A percentile compares a stretch with the other conserved stretches of the same genome.
phyloP scores from a whole-genome alignment of 1,140 invertebrate species.

The Chrysopa pallens region DNA sequence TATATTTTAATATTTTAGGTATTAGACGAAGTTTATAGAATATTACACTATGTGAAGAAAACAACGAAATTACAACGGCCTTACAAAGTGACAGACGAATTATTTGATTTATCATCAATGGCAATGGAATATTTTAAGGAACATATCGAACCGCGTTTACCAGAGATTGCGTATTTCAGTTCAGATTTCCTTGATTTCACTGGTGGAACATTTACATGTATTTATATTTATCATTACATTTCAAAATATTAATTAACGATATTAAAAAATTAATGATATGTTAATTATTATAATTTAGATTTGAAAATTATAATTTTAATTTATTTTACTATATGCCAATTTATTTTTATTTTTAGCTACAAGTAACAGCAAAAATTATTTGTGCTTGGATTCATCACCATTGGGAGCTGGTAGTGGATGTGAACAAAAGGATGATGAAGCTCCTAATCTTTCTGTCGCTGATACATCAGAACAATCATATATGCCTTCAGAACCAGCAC shows the following conservation, averaged over 20 bases:
- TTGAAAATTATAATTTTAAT: not conserved
- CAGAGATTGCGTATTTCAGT: slow-evolving; percentile 72
- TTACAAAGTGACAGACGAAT: slow-evolving; percentile 75
- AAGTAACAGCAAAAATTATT: slow-evolving; percentile 39
- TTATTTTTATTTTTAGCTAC: slow-evolving; percentile 25
- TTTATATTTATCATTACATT: slow-evolving; percentile 16
- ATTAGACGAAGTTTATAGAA: slow-evolving; percentile 57
- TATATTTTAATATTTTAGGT: slow-evolving; percentile 25
- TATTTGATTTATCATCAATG: slow-evolving; percentile 85
- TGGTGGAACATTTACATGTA: slow-evolving; percentile 43
- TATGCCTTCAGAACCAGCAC: slow-evolving; percentile 31
- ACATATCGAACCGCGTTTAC: slow-evolving; percentile 68
- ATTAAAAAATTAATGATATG: not conserved
- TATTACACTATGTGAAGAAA: slow-evolving; percentile 63
- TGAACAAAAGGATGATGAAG: slow-evolving; percentile 16
- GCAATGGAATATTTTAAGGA: slow-evolving; percentile 89
- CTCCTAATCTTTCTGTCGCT: slow-evolving; percentile 17
- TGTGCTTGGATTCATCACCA: slow-evolving; percentile 40
- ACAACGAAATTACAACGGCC: slow-evolving; percentile 62
- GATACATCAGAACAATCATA: slow-evolving; percentile 22
- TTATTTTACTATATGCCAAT: not conserved
- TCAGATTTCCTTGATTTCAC: slow-evolving; percentile 62
- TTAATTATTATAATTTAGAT: not conserved
- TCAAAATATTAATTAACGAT: not conserved
- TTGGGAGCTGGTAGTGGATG: slow-evolving; percentile 22